Conservation (phyloP, 2,113 vertebrate genomes). For the Psilopogon haemacephalus region DNA sequence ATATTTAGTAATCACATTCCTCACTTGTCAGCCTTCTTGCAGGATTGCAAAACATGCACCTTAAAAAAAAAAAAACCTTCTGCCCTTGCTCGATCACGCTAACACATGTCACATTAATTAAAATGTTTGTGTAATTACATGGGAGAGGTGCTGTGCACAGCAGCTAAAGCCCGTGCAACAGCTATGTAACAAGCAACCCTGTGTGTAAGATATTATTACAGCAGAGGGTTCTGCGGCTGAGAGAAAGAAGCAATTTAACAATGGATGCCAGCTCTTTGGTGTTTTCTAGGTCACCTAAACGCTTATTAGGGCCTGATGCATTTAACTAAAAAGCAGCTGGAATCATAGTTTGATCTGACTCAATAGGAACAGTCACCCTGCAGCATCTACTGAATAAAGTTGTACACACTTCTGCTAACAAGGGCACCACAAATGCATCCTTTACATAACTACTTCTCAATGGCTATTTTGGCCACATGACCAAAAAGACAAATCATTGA, state of each 20-base stretch:
- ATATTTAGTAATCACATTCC: slow-evolving; percentile 20
- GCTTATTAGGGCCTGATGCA: slow-evolving; percentile 18
- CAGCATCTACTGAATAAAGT: slow-evolving; percentile 6
- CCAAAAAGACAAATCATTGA: background rate
- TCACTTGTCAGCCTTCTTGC: slow-evolving; percentile 13
- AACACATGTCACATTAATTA: slow-evolving; percentile 65
- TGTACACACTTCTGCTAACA: background rate
- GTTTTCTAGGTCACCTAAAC: slow-evolving; percentile 62
- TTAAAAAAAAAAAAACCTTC: background rate
- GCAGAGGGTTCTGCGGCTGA: slow-evolving; percentile 35
- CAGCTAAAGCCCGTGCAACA: slow-evolving; percentile 59
- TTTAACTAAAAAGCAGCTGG: slow-evolving; percentile 32
- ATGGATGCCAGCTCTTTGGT: slow-evolving; percentile 32
- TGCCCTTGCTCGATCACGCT: slow-evolving; percentile 56
- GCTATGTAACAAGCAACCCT: slow-evolving; percentile 62
- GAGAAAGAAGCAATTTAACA: slow-evolving; percentile 54
- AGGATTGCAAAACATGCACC: slow-evolving; percentile 54
- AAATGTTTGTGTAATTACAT: slow-evolving; percentile 68
- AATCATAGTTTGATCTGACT: slow-evolving; percentile 32
- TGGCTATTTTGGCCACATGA: background rate
- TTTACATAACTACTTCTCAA: background rate
- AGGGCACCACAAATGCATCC: background rate
- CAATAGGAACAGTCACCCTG: slow-evolving; percentile 22
- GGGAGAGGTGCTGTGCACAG: slow-evolving; percentile 65
- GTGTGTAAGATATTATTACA: slow-evolving; percentile 49